Conservation (phyloP, 2,797 vertebrate genomes). For the Pagetopsis macropterus region DNA sequence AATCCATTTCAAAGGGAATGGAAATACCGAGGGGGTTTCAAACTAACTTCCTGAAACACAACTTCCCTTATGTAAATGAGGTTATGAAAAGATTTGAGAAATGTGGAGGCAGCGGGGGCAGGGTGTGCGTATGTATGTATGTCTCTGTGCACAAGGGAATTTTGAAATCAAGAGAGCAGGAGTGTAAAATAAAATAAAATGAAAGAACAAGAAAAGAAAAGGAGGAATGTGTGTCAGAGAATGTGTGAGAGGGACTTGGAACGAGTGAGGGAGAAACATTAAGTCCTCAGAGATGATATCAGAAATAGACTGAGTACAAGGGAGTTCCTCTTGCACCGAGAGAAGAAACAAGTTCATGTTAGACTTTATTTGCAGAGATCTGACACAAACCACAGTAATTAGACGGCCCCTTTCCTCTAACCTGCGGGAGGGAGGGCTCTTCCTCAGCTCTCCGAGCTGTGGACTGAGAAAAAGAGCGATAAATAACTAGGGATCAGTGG, state of each 20-base stretch:
- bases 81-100: constrained; percentile 66
- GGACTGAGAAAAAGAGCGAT: constrained; percentile 48
- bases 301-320: constrained; percentile 62
- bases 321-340: constrained; percentile 47
- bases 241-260: constrained; percentile 17
- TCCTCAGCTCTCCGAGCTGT: constrained; percentile 45
- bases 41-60: constrained; percentile 67
- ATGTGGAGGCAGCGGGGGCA: constrained; percentile 38
- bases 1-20: constrained; percentile 63
- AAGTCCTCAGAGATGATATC: constrained; percentile 65
- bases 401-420: constrained; percentile 58
- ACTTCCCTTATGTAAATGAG: constrained; percentile 67
- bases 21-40: constrained; percentile 58
- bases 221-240: constrained; percentile 48
- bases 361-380: constrained; percentile 72
- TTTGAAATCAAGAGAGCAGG: constrained; percentile 54
- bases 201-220: constrained; percentile 46
- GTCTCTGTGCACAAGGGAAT: constrained; percentile 58
- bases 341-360: constrained; percentile 57
- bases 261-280: constrained; percentile 27
- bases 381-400: constrained; percentile 69
- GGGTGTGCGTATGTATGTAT: constrained; percentile 60
- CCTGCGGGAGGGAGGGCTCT: constrained; percentile 42
- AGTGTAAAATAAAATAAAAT: constrained; percentile 62
- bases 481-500: constrained; percentile 61